Conservation (phyloP, 2,888 invertebrate genomes). For the Epinotia brunnichana region DNA sequence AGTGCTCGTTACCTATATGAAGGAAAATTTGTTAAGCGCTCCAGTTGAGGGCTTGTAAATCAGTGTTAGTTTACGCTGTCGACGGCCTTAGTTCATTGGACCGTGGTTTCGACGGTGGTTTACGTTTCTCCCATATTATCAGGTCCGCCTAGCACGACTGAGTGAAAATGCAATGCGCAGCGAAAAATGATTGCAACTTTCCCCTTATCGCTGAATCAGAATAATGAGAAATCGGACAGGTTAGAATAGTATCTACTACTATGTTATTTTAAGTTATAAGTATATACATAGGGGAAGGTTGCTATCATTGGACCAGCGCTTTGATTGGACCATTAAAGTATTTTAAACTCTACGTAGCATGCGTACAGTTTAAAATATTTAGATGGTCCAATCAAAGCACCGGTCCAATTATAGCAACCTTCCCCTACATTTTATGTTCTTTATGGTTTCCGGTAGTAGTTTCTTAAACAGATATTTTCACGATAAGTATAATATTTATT, state of each 20-base stretch:
- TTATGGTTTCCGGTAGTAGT: neutral
- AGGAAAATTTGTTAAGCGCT: slow-evolving; percentile 3
- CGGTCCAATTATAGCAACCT: too few relatives aligned
- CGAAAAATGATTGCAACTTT: slow-evolving; percentile 53
- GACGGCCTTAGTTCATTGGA: slow-evolving; percentile 47
- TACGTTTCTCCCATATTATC: slow-evolving; percentile 49
- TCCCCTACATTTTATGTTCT: neutral
- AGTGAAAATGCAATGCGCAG: slow-evolving; percentile 49
- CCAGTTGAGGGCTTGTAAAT: slow-evolving; percentile 28
- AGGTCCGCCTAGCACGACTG: slow-evolving; percentile 48
- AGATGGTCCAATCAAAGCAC: too few relatives aligned
- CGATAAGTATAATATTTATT: neutral
- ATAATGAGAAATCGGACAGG: slow-evolving; percentile 45
- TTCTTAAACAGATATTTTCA: neutral
- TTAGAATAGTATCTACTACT: slow-evolving; percentile 17
- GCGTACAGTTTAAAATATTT: too few relatives aligned
- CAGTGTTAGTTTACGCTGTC: slow-evolving; percentile 22
- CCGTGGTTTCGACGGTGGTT: slow-evolving; percentile 43
- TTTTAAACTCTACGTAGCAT: too few relatives aligned
- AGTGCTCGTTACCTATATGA: neutral
- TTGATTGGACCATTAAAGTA: too few relatives aligned
- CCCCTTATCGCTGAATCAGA: slow-evolving; percentile 45
- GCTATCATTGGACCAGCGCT: too few relatives aligned
- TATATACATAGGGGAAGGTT: too few relatives aligned
- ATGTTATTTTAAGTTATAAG: neutral